phyloP scores from a whole-genome alignment of 2,888 invertebrate species.

The Rotaria macrura region DNA sequence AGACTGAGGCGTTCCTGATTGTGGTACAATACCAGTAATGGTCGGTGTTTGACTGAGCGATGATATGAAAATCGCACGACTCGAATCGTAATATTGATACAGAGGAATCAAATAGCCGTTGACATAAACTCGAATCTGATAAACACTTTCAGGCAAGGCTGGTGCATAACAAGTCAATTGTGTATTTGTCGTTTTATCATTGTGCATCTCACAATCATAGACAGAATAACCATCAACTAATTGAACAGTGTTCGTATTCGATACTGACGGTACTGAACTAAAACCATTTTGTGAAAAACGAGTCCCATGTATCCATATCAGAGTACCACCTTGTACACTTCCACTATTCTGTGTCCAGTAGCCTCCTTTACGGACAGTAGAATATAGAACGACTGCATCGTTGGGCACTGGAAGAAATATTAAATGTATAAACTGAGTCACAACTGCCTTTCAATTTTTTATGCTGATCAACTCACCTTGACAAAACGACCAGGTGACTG shows the following conservation, averaged over 20 bases:
- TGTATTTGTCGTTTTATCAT: conserved; percentile 28
- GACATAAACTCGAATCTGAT: conserved; percentile 27
- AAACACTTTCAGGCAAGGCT: conserved; percentile 22
- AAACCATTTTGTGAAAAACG: conserved; percentile 30
- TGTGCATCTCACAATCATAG: conserved; percentile 28
- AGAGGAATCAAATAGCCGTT: conserved; percentile 30
- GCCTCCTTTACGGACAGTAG: conserved; percentile 25
- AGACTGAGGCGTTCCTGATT: neutral
- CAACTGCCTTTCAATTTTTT: no score
- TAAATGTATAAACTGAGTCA: neutral
- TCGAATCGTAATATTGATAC: conserved; percentile 21
- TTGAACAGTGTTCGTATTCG: conserved; percentile 20
- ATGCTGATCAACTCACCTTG: neutral
- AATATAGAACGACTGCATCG: neutral
- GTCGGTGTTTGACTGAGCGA: neutral
- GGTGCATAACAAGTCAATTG: conserved; percentile 32
- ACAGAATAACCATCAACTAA: conserved; percentile 18
- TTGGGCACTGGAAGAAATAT: conserved; percentile 16
- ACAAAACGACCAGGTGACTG: neutral
- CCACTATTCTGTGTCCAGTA: neutral
- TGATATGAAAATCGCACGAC: neutral
- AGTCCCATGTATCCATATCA: conserved; percentile 28
- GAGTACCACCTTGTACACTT: conserved; percentile 28
- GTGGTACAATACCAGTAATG: neutral
- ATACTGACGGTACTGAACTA: conserved; percentile 18